Base-by-base conservation (phyloP, 1,140 invertebrate genomes). In the Drosophila pectinifera region DNA sequence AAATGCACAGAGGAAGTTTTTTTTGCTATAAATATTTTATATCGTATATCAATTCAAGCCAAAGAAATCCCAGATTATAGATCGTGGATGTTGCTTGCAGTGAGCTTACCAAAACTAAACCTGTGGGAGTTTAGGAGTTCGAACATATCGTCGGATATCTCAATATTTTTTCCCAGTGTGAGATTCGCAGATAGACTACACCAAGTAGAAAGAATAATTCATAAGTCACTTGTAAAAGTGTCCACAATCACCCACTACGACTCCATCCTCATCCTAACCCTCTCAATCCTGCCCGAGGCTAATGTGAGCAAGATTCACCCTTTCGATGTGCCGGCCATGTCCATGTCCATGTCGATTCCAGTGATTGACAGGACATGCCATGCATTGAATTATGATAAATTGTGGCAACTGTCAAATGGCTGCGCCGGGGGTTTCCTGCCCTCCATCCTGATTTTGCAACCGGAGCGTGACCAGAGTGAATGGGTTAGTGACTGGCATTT, bases 321-420 rank as follows among this genome's bases (percentile, higher is more conserved):
- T 59, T 90, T 89, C 54, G 53, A 31, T 53, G 62, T 36, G 31
- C 48, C 22, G 45, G 45, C 55, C 61, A 42, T 54, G 56, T 34
- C 51, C 64, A 55, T 56, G 67, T 22, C 55, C 38, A 20, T 68
- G 75, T 72, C 62, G 64, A 77, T 68, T 65, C 18, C 43, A 54
- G 56, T 90, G 85, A 90, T 81, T 85, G 86, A 90, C 81, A 85
- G 81, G 81, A 85, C 75, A 86, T 86, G 81, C 49, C 85, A 85
- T 90, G 85, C 77, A 90, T 90, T 90, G 85, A 90, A 90, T 90
- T 90, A 90, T 90, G 85, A 90, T 90, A 90, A 90, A 90, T 90
- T 90, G 85, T 90, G 85, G 80, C 85, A 90, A 90, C 85, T 90
- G 85, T 81, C 85, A 90, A 90, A 85, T 72, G 78, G 64, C 68